Evolutionary conservation across 2,113 vertebrate genomes (phyloP), one percentile per base, ranked within the genome.

Genomic region (Corydoras maculifer): DNA sequence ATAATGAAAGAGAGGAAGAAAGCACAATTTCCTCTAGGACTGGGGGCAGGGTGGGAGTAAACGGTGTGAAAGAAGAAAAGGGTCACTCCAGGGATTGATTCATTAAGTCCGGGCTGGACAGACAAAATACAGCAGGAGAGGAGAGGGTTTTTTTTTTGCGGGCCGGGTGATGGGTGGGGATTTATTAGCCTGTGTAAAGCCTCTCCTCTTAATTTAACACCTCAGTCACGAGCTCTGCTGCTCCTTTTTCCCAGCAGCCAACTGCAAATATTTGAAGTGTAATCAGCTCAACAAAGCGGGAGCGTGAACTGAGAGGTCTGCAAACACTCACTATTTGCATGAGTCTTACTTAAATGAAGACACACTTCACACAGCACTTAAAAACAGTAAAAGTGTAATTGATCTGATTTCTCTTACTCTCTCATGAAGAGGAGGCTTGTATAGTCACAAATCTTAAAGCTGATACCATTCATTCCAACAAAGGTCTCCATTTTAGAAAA

Each of bases 311-410:
- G 35, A 43, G 35, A 43, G 35, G 35, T 43, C 35, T 43, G 35
- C 35, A 43, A 43, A 43, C 35, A 43, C 35, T 43, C 35, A 43
- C 35, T 43, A 8, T 43, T 43, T 43, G 35, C 4, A 0, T 5
- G 35, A 43, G 35, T 43, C 35, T 4, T 43, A 43, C 35, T 43
- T 43, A 43, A 43, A 43, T 43, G 35, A 43, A 43, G 4, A 43
- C 35, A 43, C 84, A 81, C 84, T 86, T 80, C 78, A 82, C 83
- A 79, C 72, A 75, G 80, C 76, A 84, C 72, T 81, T 71, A 84
- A 68, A 83, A 84, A 80, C 69, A 72, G 87, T 85, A 81, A 81
- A 84, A 62, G 70, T 30, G 11, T 9, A 31, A 29, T 35, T 35
- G 58, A 25, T 63, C 12, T 18, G 11, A 53, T 49, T 82, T 72